Evolutionary conservation across 2,113 vertebrate species (phyloP), one percentile per base, ranked within the genome.

Genomic region (Tragelaphus imberbis): DNA sequence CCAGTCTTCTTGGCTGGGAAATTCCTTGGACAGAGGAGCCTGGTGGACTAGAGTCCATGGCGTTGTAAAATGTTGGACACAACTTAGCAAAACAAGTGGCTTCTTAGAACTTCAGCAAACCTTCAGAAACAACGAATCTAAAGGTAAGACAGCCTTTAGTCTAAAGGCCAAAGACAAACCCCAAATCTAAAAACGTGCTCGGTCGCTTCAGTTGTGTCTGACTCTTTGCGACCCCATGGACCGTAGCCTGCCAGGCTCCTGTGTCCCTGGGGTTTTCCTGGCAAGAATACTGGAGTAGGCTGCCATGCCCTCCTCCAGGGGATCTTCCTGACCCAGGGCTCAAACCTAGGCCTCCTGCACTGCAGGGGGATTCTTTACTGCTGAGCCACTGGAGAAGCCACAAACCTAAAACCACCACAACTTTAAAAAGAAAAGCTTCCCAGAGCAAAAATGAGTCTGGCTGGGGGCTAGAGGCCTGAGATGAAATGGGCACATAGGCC

Each of bases 401-500:
- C 80, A 16, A 75, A 44, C 15, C 27, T 27, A 28, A 68, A 44
- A 28, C 36, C 27, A 44, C 15, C 12, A n/a, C 36, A 33, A 68
- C 7, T 63, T 80, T 19, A 40, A 58, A 75, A 92, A 88, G n/a
- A 65, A 84, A 85, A 88, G 28, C 2, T 71, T 84, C 30, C 88
- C 59, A 59, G 47, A 86, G 53, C 53, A 6, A 84, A 80, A 23
- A 10, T 5, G 55, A 92, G 68, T 4, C 30, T 59, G 0, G 0
- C 58, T 8, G 5, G 7, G 44, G 11, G n/a, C 82, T 59, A 21
- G 0, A 30, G 92, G 30, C 81, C 79, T 19, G 11, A 11, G 21
- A 28, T 6, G 23, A 44, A 0, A 7, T 6, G 21, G 33, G 61
- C 47, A 30, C 8, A 5, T 0, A 16, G 14, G 5, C 2, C 5